phyloP scores from a whole-genome alignment of 2,797 vertebrate species.

The Lemur catta region DNA sequence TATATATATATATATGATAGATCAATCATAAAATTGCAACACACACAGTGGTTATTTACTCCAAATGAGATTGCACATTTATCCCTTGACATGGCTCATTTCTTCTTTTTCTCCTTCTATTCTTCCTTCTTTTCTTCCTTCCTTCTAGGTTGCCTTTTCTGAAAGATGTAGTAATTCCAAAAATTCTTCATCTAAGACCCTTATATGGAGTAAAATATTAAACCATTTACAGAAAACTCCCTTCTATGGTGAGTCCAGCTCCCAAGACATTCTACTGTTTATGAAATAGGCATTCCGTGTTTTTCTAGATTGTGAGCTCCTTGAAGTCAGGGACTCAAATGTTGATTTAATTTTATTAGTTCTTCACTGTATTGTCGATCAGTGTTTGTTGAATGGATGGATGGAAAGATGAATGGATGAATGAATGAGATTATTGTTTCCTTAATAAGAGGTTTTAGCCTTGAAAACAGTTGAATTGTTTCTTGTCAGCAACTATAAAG shows the following conservation, averaged over 20 bases:
- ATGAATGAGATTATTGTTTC: not conserved
- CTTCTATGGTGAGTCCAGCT: rapidly evolving
- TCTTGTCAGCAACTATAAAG: not conserved
- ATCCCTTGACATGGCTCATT: rapidly evolving
- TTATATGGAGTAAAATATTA: not conserved
- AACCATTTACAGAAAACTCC: not conserved
- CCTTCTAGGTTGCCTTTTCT: not conserved
- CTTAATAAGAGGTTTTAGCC: not conserved
- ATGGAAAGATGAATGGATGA: not conserved
- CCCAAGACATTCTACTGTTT: not conserved
- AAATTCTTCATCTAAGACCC: not conserved
- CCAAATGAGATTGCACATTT: too few relatives aligned
- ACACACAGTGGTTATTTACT: rapidly evolving
- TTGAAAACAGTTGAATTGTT: not conserved
- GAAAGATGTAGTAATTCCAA: not conserved
- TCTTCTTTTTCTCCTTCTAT: not conserved
- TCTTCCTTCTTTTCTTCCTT: not conserved
- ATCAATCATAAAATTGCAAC: rapidly evolving
- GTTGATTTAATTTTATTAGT: not conserved
- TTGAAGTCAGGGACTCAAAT: not conserved
- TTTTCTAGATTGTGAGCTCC: not conserved
- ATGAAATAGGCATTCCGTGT: rapidly evolving
- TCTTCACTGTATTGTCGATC: not conserved
- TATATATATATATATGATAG: not conserved
- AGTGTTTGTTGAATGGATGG: not conserved